Base-by-base conservation (phyloP, 2,797 vertebrate species). In the Oreortyx pictus region DNA sequence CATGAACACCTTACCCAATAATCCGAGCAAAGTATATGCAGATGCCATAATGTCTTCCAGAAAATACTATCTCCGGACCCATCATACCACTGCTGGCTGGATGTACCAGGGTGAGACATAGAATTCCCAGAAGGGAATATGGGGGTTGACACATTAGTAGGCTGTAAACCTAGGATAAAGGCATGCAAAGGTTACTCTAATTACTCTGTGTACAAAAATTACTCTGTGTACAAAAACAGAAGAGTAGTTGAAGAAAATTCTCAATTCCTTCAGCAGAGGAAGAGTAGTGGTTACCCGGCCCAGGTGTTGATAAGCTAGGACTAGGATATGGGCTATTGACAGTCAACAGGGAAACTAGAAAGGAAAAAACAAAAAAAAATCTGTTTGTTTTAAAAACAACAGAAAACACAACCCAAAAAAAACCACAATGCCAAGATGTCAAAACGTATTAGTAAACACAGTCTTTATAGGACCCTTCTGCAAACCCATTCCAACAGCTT, bases 1-100 rank as follows among this genome's bases (percentile, higher is more conserved):
- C 9, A 65, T 4, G 12, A 81, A 89, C 57, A 96, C 70, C 98
- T 98, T 81, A 99, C 99, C 99, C 99, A 64, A 99, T 98, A 93
- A 99, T 99, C 60, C 99, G 98, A 76, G 98, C 98, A 87, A 99
- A 99, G 96, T 99, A 99, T 95, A 99, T 97, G 96, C 98, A 98
- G 95, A 99, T 99, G 74, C 99, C 99, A 14, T 99, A 98, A 97
- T 99, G 99, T 89, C 99, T 99, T 76, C 99, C 99, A 37, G 99
- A 99, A 97, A 98, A 99, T 35, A 99, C 98, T 86, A 99, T 98
- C 96, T 99, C 99, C 0, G 99, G 98, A n/a, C 98, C 98, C 37
- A 98, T 96, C 96, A 99, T 92, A 39, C 98, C 97, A 0, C 98
- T 93, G 0, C 98, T 93, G 81, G 99, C n/a, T 74, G 24, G 98